These are phyloP conservation scores for Condylura cristata DNA, from an alignment of 2,113 vertebrate species.

Conservation along the genomic window DNA sequence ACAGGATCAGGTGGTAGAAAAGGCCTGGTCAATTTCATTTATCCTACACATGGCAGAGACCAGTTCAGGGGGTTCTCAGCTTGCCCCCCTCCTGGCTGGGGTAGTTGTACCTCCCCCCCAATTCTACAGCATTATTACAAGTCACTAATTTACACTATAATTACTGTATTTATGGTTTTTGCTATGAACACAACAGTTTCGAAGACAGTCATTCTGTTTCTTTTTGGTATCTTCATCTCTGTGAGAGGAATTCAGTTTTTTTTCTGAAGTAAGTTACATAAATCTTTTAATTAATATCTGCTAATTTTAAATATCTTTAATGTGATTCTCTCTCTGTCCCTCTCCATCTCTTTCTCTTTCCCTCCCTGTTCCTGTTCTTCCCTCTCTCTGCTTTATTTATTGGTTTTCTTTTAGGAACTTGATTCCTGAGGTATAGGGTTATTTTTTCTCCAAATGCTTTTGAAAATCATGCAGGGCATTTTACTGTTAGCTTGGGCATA, in stretches of 20 bases:
- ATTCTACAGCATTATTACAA: background rate
- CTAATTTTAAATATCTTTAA: background rate
- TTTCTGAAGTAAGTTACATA: background rate
- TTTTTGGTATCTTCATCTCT: background rate
- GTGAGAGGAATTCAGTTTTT: background rate
- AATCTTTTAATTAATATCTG: background rate
- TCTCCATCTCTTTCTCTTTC: no score
- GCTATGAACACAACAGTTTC: background rate
- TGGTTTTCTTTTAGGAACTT: slow-evolving; percentile 54
- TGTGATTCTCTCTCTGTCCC: background rate
- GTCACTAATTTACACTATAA: background rate
- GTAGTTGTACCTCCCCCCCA: no score
- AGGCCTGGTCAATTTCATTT: no score
- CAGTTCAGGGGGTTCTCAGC: background rate
- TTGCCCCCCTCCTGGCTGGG: background rate
- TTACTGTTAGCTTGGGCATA: background rate
- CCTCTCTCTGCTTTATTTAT: background rate
- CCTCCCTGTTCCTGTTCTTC: no score
- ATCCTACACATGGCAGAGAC: no score
- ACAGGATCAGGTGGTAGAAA: no score
- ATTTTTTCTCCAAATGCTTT: slow-evolving; percentile 14
- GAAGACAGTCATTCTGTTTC: background rate
- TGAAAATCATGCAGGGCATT: slow-evolving; percentile 7
- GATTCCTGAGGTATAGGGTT: background rate
- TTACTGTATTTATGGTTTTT: background rate